A percentile compares a stretch with the other conserved stretches of the same genome.
These are phyloP conservation scores for Sinocyclocheilus rhinocerous DNA, from an alignment of 2,113 vertebrate species.

Conservation along the genomic window DNA sequence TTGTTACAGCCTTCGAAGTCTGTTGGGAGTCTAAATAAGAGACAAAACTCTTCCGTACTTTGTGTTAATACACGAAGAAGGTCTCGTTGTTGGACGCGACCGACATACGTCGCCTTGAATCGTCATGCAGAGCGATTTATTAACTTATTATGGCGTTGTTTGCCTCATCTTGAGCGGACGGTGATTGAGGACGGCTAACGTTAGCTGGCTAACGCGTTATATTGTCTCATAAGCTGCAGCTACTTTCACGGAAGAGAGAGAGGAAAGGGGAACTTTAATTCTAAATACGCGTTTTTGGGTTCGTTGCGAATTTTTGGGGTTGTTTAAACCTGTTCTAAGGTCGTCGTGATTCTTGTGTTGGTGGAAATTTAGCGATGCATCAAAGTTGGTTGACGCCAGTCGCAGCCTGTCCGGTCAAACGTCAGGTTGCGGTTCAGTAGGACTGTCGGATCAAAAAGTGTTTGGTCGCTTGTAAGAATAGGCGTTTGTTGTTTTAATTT, in stretches of 20 bases:
- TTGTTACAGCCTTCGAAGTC: slow-evolving; percentile 72
- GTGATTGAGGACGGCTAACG: slow-evolving; percentile 56
- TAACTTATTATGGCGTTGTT: slow-evolving; percentile 60
- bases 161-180: slow-evolving; percentile 63
- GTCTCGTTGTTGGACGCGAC: slow-evolving; percentile 1
- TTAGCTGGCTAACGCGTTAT: slow-evolving; percentile 43
- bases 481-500: slow-evolving; percentile 54
- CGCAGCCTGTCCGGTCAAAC: slow-evolving; percentile 67
- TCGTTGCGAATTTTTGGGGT: slow-evolving; percentile 5
- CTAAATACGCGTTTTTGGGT: slow-evolving; percentile 52
- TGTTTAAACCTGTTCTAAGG: neutral
- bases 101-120: neutral
- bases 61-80: neutral
- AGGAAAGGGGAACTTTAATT: slow-evolving; percentile 75
- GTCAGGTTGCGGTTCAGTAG: slow-evolving; percentile 60
- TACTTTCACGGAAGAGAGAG: slow-evolving; percentile 73
- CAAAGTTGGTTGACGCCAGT: slow-evolving; percentile 68
- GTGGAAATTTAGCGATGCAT: slow-evolving; percentile 61
- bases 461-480: neutral
- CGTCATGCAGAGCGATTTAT: slow-evolving; percentile 64
- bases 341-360: neutral
- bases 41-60: neutral
- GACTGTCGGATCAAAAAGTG: neutral
- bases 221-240: slow-evolving; percentile 59
- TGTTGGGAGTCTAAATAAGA: slow-evolving; percentile 62